Evolutionary conservation across 2,797 vertebrate genomes (phyloP), one percentile per base, ranked within the genome.

Genomic region (Naso thynnoides): DNA sequence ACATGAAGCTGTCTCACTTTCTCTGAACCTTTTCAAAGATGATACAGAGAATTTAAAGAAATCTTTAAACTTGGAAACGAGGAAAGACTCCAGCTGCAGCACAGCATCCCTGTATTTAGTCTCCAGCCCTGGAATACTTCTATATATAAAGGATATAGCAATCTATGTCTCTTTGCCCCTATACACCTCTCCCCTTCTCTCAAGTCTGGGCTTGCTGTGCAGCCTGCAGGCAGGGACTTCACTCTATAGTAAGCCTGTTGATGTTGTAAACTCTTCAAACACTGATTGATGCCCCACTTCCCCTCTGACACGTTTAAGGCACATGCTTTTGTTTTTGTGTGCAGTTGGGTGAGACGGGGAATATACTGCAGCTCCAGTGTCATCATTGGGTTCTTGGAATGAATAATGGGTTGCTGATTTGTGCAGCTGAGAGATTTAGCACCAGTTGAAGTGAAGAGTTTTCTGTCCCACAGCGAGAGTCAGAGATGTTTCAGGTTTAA

Each of bases 191-290:
- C 21, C n/a, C 39, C 54, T 61, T 13, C 18, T 29, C 11, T 47
- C 81, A 58, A 14, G 86, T 71, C 45, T 55, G 62, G 62, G 15
- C 82, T 58, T 38, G 85, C 18, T 53, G 23, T 36, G 26, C 15
- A 45, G 45, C 38, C 74, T 45, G 36, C 7, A 44, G 76, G 47
- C 24, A 0, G 4, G 24, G 2, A 26, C 5, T 66, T 72, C 23
- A 6, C 36, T 75, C 65, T 41, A 11, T 53, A 75, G 59, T 73
- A 0, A 10, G 6, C 18, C 36, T 49, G 13, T 38, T 67, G 36
- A 59, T 69, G 53, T n/a, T 73, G 27, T 64, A 66, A 73, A 64
- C 13, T 44, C 7, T 36, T 33, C 44, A 75, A 71, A 11, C 31
- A 36, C 36, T 70, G 73, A 87, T 39, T 55, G 71, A 81, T 70